Conservation (phyloP, 2,888 invertebrate species). For the Leuctra nigra region DNA sequence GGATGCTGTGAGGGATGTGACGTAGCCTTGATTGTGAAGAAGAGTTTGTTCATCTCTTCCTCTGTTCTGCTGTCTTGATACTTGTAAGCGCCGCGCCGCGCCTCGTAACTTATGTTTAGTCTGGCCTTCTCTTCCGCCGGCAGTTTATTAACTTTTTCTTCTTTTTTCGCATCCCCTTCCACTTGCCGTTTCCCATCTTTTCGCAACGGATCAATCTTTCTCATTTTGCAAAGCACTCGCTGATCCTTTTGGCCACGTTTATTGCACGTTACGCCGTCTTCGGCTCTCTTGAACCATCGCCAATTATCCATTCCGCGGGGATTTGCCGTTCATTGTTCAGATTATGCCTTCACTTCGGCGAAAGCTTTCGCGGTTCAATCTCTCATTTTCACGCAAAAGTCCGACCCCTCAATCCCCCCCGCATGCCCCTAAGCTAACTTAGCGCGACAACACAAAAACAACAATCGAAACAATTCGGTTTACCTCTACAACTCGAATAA, state of each 20-base stretch:
- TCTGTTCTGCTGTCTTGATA: too few species aligned
- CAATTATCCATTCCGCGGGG: not conserved
- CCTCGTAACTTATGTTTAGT: constrained; percentile 14
- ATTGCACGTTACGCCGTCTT: constrained; percentile 4
- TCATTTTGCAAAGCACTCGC: not conserved
- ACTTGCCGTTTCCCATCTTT: not conserved
- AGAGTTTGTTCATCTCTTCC: too few species aligned
- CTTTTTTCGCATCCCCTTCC: not conserved
- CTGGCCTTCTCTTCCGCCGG: not conserved
- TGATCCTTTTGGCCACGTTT: constrained; percentile 1
- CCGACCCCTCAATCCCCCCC: too few species aligned
- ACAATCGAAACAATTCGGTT: too few species aligned
- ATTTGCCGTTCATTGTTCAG: not conserved
- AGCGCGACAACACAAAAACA: too few species aligned
- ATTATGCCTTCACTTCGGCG: too few species aligned
- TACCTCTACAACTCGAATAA: too few species aligned
- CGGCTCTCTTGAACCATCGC: not conserved
- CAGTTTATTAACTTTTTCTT: constrained; percentile 14
- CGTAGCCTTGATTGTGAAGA: too few species aligned
- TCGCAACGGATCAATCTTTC: constrained; percentile 1
- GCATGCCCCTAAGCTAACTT: too few species aligned
- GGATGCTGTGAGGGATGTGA: too few species aligned
- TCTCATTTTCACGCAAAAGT: too few species aligned
- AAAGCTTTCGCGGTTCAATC: too few species aligned
- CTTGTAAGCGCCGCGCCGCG: not conserved